Conservation (phyloP, 2,888 invertebrate species). For the Brachypterus glaber region DNA sequence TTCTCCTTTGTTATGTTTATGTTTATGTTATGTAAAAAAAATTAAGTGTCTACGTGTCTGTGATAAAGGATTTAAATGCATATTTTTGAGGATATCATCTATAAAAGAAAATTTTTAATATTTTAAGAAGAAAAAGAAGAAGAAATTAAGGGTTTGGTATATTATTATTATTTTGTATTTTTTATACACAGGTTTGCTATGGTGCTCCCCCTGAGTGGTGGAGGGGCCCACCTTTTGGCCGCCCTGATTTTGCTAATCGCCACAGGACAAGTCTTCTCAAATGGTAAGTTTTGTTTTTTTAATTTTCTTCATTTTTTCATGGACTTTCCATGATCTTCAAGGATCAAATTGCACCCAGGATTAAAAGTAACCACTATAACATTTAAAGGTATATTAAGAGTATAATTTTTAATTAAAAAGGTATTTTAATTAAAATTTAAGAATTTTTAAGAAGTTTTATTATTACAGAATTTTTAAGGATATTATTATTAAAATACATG, state of each 20-base stretch:
- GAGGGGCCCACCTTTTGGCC: constrained; percentile 31
- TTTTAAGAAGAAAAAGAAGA: too few relatives aligned
- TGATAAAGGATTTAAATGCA: too few relatives aligned
- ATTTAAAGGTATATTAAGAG: too few relatives aligned
- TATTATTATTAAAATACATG: too few relatives aligned
- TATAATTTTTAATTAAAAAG: too few relatives aligned
- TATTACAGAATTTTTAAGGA: too few relatives aligned
- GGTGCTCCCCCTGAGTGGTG: constrained; percentile 29
- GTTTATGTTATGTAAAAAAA: constrained; percentile 9
- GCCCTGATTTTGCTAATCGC: constrained; percentile 33
- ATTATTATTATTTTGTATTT: constrained; percentile 23
- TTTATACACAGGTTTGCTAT: constrained; percentile 33
- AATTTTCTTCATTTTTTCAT: constrained; percentile 16
- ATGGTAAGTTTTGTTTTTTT: constrained; percentile 35
- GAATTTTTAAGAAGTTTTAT: too few relatives aligned
- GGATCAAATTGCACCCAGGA: not conserved
- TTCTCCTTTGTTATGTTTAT: constrained; percentile 15
- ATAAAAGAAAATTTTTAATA: too few relatives aligned
- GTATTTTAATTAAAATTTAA: too few relatives aligned
- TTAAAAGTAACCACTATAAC: too few relatives aligned
- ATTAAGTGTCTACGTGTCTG: constrained; percentile 15
- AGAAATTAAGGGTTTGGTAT: constrained; percentile 35
- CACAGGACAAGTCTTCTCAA: constrained; percentile 37
- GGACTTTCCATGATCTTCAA: not conserved
- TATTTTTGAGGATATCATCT: constrained; percentile 21